These are phyloP conservation scores for Urocolius indicus DNA, from an alignment of 2,113 vertebrate species.

Conservation along the genomic window DNA sequence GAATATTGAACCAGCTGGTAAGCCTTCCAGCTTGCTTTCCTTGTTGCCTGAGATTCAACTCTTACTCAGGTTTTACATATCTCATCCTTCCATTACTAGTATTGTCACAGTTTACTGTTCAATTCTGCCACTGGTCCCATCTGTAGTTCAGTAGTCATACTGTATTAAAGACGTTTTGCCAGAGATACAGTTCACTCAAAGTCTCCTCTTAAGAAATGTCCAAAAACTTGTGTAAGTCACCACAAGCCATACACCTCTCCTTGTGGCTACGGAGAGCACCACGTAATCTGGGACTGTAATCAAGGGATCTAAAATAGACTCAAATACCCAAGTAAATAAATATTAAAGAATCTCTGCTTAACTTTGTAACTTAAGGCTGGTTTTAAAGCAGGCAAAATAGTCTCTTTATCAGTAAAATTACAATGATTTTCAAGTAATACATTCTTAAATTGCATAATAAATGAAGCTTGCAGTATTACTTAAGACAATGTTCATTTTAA, in stretches of 20 bases:
- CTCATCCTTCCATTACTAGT: background rate
- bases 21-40: background rate
- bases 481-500: background rate
- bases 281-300: background rate
- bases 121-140: background rate
- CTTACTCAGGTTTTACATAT: background rate
- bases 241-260: background rate
- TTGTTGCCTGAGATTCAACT: background rate
- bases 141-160: background rate
- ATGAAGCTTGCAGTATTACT: background rate
- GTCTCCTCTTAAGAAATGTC: background rate
- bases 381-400: background rate
- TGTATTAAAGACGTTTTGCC: background rate
- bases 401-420: background rate
- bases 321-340: background rate
- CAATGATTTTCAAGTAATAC: background rate
- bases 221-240: background rate
- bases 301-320: background rate
- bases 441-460: background rate
- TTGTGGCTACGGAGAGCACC: background rate
- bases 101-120: background rate
- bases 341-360: background rate
- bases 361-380: background rate
- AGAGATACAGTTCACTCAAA: background rate
- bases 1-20: background rate